These are phyloP conservation scores for Apolygus lucorum DNA, from an alignment of 1,140 invertebrate genomes.

Conservation along the genomic window DNA sequence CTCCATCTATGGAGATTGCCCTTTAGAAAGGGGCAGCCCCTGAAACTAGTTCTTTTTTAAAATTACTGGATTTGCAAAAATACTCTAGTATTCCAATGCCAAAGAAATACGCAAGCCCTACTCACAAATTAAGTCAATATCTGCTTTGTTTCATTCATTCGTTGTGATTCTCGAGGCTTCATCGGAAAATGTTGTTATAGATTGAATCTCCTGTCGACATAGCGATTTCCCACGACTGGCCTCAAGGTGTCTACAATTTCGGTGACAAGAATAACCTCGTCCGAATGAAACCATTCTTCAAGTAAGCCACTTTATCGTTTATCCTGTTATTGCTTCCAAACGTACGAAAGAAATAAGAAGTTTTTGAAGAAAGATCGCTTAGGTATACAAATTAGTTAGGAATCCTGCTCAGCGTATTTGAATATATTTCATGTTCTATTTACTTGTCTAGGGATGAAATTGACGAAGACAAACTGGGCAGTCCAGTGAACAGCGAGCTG, in stretches of 20 bases:
- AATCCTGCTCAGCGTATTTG: background rate
- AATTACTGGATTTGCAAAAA: no score
- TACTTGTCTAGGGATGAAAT: conserved; percentile 63
- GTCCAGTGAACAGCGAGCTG: conserved; percentile 70
- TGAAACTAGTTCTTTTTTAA: no score
- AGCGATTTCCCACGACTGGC: conserved; percentile 96
- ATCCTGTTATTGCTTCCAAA: background rate
- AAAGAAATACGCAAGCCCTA: no score
- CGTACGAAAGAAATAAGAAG: no score
- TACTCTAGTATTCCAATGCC: no score
- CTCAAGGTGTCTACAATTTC: conserved; percentile 74
- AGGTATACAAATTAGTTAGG: no score
- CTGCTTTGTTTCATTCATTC: conserved; percentile 6
- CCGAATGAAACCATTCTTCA: conserved; percentile 74
- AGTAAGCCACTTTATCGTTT: conserved; percentile 42
- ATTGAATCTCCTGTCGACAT: conserved; percentile 69
- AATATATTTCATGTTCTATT: conserved; percentile 21
- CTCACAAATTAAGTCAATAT: conserved; percentile 1
- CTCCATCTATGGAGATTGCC: no score
- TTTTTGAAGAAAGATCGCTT: no score
- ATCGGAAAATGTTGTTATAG: conserved; percentile 42
- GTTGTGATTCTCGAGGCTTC: conserved; percentile 18
- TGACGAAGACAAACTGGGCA: conserved; percentile 69
- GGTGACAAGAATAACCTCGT: conserved; percentile 71
- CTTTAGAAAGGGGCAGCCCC: no score